These are phyloP conservation scores for Beroe forskalii DNA, from an alignment of 37 sponge, comb jelly and placozoan species.

Conservation along the genomic window DNA sequence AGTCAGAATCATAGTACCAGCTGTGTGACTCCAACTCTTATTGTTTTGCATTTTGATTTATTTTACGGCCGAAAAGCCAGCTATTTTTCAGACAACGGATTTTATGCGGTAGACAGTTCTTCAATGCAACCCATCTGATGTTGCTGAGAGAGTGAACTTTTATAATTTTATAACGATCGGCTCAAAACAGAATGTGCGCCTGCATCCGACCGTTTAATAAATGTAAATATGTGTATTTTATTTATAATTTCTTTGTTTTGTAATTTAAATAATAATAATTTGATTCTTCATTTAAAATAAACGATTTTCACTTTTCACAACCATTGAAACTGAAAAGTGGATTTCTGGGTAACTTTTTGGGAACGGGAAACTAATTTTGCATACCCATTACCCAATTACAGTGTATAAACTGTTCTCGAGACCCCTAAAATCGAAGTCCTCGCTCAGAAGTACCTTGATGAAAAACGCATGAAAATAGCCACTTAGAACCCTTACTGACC, in stretches of 20 bases:
- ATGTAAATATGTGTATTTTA: slow-evolving; percentile 61
- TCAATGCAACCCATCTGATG: background rate
- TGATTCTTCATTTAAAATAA: slow-evolving; percentile 60
- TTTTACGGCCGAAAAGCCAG: background rate
- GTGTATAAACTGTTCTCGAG: no score
- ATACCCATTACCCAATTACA: no score
- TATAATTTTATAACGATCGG: background rate
- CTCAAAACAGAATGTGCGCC: no score
- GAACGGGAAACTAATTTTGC: no score
- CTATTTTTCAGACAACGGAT: background rate
- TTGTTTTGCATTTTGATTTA: slow-evolving; percentile 13
- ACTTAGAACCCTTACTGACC: no score
- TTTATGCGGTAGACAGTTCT: background rate
- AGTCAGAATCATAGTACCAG: slow-evolving; percentile 33
- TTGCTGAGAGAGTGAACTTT: background rate
- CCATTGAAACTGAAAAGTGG: no score
- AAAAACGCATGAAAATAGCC: no score
- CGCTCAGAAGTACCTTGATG: no score
- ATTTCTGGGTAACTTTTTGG: no score
- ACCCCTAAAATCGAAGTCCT: no score
- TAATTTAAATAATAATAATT: slow-evolving; percentile 64
- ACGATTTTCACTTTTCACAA: no score
- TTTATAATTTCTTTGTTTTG: slow-evolving; percentile 63
- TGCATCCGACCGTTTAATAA: slow-evolving; percentile 19
- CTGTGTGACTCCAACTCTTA: background rate